Base-by-base conservation (phyloP, 1,140 invertebrate genomes). In the Archegozetes longisetosus region DNA sequence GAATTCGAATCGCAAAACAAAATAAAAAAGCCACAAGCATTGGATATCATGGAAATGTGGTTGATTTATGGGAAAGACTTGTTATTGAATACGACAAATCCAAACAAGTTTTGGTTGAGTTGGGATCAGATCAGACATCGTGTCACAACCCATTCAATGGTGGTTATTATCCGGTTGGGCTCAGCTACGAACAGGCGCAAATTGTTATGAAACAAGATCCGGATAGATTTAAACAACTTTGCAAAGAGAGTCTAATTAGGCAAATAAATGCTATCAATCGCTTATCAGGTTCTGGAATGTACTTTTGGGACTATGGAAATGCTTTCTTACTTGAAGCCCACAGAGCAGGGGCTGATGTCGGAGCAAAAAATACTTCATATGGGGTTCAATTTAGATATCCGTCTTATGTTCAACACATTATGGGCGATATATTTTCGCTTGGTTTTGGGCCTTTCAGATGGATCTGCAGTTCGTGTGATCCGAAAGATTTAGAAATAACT, bases 371-470 rank as follows among this genome's bases (percentile, higher is more conserved):
- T 14, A 62, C 54, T 48, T 49, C 53, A 23, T 58, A 32, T 3
- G 71, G 71, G 3, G 71, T 74, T 46, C 70, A 68, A 28, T 84
- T 83, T 66, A 70, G 75, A 26, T 84, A 82, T 69, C 82, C 82
- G 20, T 81, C 79, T 32, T 83, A 84, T 66, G 79, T 84, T 23
- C 80, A 84, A 68, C 77, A 83, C 64, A 82, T 83, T 55, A 84
- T 84, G 81, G 82, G 82, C 4, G 80, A 84, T 64, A 81, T 83
- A 55, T 83, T 83, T 68, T 82, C 81, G 1, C 67, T 83, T 40
- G 82, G 82, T 17, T 84, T 84, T 69, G 82, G 82, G n/a, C 82
- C 82, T 2, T 83, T 84, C 68, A 79, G 82, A 32, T 83, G 82
- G 82, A 76, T 83, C 12, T 83, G 82, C 67, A 79, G 79, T 4